These are phyloP conservation scores for Drosophila nigromelanica DNA, from an alignment of 1,140 invertebrate species.

Conservation along the genomic window DNA sequence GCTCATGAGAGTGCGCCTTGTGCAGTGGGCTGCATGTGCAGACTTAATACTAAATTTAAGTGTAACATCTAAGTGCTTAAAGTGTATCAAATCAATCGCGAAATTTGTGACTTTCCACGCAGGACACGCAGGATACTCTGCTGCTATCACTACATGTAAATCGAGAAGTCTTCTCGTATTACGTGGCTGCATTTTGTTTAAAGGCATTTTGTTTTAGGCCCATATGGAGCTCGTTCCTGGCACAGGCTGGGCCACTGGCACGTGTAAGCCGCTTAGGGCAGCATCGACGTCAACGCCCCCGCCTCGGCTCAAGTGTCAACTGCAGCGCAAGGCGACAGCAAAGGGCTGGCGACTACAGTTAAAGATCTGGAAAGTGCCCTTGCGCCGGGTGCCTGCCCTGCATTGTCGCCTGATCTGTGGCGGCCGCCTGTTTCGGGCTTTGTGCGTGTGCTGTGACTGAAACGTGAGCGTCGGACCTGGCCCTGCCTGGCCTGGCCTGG, in stretches of 20 bases:
- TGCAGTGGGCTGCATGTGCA: conserved; percentile 24
- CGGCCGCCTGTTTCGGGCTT: conserved; percentile 4
- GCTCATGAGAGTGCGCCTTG: neutral
- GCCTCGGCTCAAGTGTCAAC: conserved; percentile 43
- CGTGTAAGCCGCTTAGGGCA: conserved; percentile 65
- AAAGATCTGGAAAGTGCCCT: conserved; percentile 22
- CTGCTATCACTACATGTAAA: conserved; percentile 48
- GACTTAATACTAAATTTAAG: neutral
- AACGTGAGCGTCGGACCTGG: conserved; percentile 34
- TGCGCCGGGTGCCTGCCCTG: conserved; percentile 1
- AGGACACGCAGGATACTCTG: conserved; percentile 4
- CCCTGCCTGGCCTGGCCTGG: neutral
- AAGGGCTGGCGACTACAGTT: conserved; percentile 10
- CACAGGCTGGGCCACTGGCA: conserved; percentile 35
- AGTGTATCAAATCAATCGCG: conserved; percentile 22
- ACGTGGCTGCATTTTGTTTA: conserved; percentile 27
- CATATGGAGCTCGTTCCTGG: conserved; percentile 1
- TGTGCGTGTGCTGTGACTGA: conserved; percentile 35
- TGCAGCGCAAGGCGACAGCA: conserved; percentile 8
- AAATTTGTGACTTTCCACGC: conserved; percentile 70
- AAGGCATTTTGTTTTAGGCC: conserved; percentile 17
- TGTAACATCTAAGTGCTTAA: conserved; percentile 26
- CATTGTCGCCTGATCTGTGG: conserved; percentile 24
- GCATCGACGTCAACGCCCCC: conserved; percentile 24
- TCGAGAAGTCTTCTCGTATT: conserved; percentile 48